Evolutionary conservation across 1,140 invertebrate species (phyloP).

Genomic region (Maniola jurtina): DNA sequence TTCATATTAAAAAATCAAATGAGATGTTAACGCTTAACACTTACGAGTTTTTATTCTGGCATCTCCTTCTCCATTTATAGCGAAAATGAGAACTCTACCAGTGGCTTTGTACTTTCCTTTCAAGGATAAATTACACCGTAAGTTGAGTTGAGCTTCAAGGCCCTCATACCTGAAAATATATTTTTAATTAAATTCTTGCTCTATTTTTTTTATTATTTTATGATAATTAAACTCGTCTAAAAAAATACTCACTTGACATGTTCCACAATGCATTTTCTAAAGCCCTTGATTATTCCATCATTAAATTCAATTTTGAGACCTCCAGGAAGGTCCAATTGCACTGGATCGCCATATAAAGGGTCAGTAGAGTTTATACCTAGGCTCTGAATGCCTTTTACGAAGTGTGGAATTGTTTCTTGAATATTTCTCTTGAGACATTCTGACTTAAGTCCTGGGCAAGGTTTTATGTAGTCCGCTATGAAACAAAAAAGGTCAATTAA

Average conservation of each 20-base stretch:
- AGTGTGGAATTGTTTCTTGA: constrained; percentile 51
- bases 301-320: constrained; percentile 48
- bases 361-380: constrained; percentile 48
- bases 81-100: constrained; percentile 50
- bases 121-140: constrained; percentile 47
- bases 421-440: constrained; percentile 55
- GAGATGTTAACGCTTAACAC: constrained; percentile 24
- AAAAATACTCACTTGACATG: constrained; percentile 44
- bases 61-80: constrained; percentile 57
- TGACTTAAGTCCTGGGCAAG: constrained; percentile 47
- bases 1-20: background rate
- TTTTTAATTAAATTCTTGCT: background rate
- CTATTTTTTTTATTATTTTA: no score
- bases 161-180: constrained; percentile 37
- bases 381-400: constrained; percentile 52
- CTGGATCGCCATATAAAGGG: constrained; percentile 36
- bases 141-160: constrained; percentile 34
- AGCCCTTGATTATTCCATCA: constrained; percentile 45
- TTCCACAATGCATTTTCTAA: constrained; percentile 54
- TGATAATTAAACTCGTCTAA: background rate
- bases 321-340: constrained; percentile 46
- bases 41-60: constrained; percentile 59
- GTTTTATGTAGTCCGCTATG: constrained; percentile 54
- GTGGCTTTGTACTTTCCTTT: constrained; percentile 55
- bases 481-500: constrained; percentile 18